A percentile compares a stretch with the other conserved stretches of the same genome.
Conservation (phyloP, 2,797 vertebrate species). For the Anolis apletophallus region DNA sequence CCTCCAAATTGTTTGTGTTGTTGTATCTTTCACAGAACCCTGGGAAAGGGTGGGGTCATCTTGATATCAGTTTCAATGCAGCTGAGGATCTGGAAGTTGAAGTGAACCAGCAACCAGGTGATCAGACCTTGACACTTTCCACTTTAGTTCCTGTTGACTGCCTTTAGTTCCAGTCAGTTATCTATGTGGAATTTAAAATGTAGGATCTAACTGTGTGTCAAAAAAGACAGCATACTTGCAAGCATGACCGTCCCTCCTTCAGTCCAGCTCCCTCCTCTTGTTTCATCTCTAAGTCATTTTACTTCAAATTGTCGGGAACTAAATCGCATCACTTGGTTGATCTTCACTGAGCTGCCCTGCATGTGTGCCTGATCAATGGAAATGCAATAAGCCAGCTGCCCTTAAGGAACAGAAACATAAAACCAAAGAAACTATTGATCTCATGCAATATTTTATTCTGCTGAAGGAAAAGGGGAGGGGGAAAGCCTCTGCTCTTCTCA, state of each 20-base stretch:
- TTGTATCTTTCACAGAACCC: too few species aligned
- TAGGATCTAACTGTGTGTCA: constrained; percentile 12
- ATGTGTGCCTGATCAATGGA: constrained; percentile 63
- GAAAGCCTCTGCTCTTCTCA: neutral
- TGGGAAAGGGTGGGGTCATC: too few species aligned
- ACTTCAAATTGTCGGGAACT: constrained; percentile 58
- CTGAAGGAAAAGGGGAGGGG: constrained; percentile 50
- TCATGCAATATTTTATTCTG: constrained; percentile 64
- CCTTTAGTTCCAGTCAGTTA: neutral
- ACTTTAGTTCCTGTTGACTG: too few species aligned
- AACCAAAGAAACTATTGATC: constrained; percentile 69
- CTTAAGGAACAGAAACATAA: constrained; percentile 68
- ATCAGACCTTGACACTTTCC: neutral
- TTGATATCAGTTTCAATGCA: neutral
- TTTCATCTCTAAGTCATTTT: constrained; percentile 64
- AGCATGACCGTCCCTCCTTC: constrained; percentile 44
- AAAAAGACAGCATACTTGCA: constrained; percentile 45
- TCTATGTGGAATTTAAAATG: constrained; percentile 36
- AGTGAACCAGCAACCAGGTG: neutral
- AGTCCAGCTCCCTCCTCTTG: neutral
- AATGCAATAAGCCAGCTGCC: constrained; percentile 67
- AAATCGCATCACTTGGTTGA: constrained; percentile 58
- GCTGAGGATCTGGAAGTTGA: neutral
- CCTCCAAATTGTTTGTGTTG: too few species aligned
- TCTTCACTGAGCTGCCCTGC: constrained; percentile 61